Base-by-base conservation (phyloP, 2,888 invertebrate species). In the Dexiosoma caninum region DNA sequence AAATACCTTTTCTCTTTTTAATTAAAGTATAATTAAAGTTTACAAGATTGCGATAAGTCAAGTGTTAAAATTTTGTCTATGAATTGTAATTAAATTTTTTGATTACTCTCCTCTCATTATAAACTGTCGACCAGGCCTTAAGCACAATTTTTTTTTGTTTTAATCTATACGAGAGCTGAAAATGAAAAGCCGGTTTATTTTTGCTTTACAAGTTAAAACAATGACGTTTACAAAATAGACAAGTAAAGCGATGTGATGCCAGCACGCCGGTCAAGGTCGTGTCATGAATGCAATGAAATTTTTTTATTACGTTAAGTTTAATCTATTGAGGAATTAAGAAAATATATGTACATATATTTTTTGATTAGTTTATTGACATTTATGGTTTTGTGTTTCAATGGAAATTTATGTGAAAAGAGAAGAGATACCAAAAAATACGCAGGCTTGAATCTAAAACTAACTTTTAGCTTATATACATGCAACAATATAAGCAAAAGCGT, bases 241-340 rank as follows among this genome's bases (percentile, higher is more conserved):
- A 23, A n/a, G 37, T 10, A 19, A 12, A 53, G 27, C 23, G 16
- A 35, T 32, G 23, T 27, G n/a, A 35, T 21, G 12, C 2, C 10
- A 37, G 35, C 37, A 49, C 32, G 23, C 27, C 67, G 69, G 76
- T 81, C 80, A 76, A 83, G 83, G 83, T 35, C 78, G 60, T 78
- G 80, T 76, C 80, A 82, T 82, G 83, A 83, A 83, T 79, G 44
- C 30, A 37, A 12, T 51, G 40, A 23, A 12, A 9, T 19, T 21
- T 71, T 19, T 40, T 30, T 30, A 44, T 44, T 70, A n/a, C 21
- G 49, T 8, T 23, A 46, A 21, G n/a, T 16, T 4, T 9, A 21
- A 21, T 16, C 16, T 21, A 46, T 46, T 46, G 5, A 46, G 2
- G 10, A 37, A 37, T 9, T 12, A 37, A 37, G 10, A 10, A 37